Percentiles rank a stretch among this genome's conserved stretches.
Conservation (phyloP, 2,113 vertebrate genomes). For the Lipotes vexillifer region DNA sequence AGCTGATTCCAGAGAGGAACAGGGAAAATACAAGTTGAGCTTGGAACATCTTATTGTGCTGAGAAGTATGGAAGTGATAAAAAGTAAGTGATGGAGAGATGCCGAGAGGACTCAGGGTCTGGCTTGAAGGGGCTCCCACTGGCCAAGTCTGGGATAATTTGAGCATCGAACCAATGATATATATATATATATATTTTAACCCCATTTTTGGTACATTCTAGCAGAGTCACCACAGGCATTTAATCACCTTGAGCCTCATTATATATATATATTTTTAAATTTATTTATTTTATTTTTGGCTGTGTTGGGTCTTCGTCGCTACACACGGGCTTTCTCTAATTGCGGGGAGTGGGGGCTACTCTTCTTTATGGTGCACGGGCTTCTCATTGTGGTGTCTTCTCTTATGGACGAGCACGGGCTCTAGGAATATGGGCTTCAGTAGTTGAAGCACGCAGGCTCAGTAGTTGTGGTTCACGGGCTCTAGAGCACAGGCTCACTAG, state of each 20-base stretch:
- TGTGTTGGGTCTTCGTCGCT: no score
- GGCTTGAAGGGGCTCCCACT: not conserved
- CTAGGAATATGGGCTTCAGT: no score
- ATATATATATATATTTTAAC: not conserved
- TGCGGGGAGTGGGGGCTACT: no score
- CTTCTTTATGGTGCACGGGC: no score
- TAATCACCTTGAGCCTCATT: not conserved
- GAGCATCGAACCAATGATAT: not conserved
- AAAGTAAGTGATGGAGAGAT: not conserved
- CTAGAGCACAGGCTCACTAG: no score
- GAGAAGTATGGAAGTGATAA: not conserved
- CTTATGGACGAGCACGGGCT: no score
- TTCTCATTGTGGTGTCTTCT: no score
- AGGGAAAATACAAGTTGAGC: not conserved
- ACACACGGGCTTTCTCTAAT: no score
- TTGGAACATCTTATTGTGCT: not conserved
- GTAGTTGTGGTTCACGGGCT: no score
- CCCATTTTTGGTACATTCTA: not conserved
- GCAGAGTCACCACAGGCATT: not conserved
- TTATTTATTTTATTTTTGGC: no score
- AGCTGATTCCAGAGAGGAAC: not conserved
- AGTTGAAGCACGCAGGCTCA: no score
- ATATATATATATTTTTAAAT: no score
- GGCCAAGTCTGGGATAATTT: not conserved
- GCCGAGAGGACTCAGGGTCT: not conserved